Conservation (phyloP, 2,888 invertebrate genomes). For the Heterodera filipjevi region DNA sequence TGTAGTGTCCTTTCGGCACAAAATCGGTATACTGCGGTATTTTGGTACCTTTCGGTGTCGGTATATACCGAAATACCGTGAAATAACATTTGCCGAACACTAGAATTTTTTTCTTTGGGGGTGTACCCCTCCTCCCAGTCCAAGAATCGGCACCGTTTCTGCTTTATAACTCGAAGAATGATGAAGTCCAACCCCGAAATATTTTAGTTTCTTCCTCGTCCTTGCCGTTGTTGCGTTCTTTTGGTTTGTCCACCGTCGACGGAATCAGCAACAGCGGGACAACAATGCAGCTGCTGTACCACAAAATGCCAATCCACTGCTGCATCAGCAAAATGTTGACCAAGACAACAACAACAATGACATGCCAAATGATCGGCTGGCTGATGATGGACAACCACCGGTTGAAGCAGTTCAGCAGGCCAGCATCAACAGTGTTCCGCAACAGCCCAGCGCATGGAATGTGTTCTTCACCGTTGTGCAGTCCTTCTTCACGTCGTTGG, state of each 20-base stretch:
- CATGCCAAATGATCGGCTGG: too few relatives aligned
- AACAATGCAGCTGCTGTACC: background rate
- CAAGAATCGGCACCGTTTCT: conserved; percentile 26
- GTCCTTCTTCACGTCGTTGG: conserved; percentile 88
- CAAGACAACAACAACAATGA: conserved; percentile 3
- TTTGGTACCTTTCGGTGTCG: too few relatives aligned
- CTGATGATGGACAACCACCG: background rate
- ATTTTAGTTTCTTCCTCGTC: conserved; percentile 37
- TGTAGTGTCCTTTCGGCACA: too few relatives aligned
- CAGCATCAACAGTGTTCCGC: conserved; percentile 10
- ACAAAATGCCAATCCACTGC: conserved; percentile 70
- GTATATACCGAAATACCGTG: too few relatives aligned
- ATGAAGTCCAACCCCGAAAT: background rate
- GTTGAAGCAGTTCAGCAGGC: background rate
- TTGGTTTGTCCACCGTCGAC: conserved; percentile 44
- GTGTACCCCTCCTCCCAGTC: too few relatives aligned
- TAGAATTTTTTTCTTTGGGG: too few relatives aligned
- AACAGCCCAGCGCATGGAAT: conserved; percentile 45
- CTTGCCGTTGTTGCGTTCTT: conserved; percentile 27
- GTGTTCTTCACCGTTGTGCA: conserved; percentile 73
- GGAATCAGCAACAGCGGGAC: conserved; percentile 25
- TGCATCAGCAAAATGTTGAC: background rate
- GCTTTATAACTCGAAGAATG: background rate
- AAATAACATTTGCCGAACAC: too few relatives aligned
- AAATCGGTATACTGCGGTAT: too few relatives aligned